Conservation (phyloP, 2,113 vertebrate species). For the Argyrosomus japonicus region DNA sequence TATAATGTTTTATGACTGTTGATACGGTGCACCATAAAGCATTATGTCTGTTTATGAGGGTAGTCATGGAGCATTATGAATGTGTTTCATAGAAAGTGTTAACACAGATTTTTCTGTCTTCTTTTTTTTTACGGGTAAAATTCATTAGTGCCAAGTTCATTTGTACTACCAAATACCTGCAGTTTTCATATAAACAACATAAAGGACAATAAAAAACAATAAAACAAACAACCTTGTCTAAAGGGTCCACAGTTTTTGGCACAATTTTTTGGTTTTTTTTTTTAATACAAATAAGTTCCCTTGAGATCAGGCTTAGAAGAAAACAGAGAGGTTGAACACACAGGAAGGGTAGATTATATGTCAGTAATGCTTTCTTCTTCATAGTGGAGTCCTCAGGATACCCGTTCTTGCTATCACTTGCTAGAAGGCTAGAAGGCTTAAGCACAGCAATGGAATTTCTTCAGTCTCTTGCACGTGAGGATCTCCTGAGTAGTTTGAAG, state of each 20-base stretch:
- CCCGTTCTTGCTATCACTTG: background rate
- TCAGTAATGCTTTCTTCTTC: background rate
- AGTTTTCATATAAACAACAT: background rate
- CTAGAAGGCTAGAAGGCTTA: background rate
- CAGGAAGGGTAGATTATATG: background rate
- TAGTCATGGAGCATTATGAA: too few species aligned
- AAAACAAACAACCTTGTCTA: background rate
- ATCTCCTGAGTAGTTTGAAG: constrained; percentile 30
- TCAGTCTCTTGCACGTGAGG: constrained; percentile 7
- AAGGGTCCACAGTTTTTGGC: too few species aligned
- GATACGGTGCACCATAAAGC: too few species aligned
- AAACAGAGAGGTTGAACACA: background rate
- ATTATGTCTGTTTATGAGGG: too few species aligned
- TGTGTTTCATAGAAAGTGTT: too few species aligned
- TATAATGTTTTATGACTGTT: too few species aligned
- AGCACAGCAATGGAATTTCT: background rate
- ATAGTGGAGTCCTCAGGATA: background rate
- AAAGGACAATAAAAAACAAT: background rate
- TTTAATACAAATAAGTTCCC: background rate
- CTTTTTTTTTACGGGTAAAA: background rate
- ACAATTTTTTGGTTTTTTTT: background rate
- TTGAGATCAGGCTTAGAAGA: background rate
- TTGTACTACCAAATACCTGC: background rate
- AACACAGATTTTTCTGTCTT: too few species aligned
- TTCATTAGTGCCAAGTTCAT: background rate